phyloP scores from a whole-genome alignment of 2,797 vertebrate species.

The Xiphorhynchus erythropygius region DNA sequence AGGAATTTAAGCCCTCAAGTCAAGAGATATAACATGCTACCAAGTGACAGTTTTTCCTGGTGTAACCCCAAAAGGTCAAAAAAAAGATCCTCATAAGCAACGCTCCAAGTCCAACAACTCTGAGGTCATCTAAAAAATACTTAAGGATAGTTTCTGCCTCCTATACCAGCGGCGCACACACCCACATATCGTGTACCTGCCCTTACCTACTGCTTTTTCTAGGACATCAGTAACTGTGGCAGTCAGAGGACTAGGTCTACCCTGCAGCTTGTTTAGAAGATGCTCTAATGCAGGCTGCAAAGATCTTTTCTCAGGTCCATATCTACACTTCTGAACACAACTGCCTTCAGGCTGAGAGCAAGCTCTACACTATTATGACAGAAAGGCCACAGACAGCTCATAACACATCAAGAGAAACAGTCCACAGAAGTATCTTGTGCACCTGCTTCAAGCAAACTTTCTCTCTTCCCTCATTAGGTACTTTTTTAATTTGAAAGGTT shows the following conservation, averaged over 20 bases:
- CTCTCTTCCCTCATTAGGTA: neutral
- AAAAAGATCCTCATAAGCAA: neutral
- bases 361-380: neutral
- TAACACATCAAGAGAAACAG: neutral
- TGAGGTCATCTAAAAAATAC: neutral
- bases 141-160: neutral
- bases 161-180: neutral
- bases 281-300: neutral
- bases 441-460: neutral
- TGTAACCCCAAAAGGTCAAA: neutral
- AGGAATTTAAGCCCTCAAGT: neutral
- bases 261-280: neutral
- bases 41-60: neutral
- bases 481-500: neutral
- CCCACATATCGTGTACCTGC: rapidly evolving
- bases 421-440: rapidly evolving
- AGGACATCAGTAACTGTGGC: neutral
- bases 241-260: neutral
- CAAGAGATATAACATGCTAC: neutral
- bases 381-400: neutral
- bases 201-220: neutral
- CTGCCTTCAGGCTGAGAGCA: neutral
- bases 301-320: neutral
- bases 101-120: neutral
- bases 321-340: neutral